Percentiles rank a stretch among this genome's conserved stretches.
Conservation (phyloP, 2,113 vertebrate species). For the Hydropotes inermis region DNA sequence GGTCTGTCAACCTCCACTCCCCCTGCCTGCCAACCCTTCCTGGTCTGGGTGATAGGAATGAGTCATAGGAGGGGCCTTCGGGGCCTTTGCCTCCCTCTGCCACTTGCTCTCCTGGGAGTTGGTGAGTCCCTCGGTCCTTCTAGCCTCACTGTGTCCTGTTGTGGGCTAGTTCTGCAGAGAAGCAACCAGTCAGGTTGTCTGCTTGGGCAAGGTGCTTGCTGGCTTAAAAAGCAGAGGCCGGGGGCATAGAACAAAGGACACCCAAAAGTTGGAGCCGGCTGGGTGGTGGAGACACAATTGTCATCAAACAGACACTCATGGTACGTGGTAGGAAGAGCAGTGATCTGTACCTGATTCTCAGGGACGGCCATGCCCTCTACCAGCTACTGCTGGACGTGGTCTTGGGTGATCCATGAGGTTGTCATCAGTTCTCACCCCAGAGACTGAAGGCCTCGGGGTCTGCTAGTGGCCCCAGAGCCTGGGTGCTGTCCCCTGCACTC, state of each 20-base stretch:
- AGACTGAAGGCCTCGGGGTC: neutral
- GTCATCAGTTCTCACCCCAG: neutral
- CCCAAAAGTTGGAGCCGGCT: neutral
- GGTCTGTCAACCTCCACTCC: neutral
- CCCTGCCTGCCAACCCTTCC: neutral
- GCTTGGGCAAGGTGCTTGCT: neutral
- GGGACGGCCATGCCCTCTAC: neutral
- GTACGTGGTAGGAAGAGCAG: neutral
- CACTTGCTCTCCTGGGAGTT: neutral
- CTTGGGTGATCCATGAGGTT: no score
- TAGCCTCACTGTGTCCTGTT: neutral
- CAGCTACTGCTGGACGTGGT: neutral
- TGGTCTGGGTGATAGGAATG: neutral
- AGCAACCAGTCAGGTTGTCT: neutral
- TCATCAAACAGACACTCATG: neutral
- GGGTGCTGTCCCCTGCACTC: neutral
- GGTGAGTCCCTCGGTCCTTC: neutral
- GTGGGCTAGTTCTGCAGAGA: neutral
- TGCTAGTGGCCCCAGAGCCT: neutral
- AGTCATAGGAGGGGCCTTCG: neutral
- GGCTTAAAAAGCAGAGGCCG: neutral
- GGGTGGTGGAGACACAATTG: neutral
- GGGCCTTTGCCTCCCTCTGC: neutral
- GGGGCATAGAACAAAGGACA: neutral
- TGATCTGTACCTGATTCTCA: accelerated